These are phyloP conservation scores for Vanessa atalanta DNA, from an alignment of 1,140 invertebrate genomes.

Conservation along the genomic window DNA sequence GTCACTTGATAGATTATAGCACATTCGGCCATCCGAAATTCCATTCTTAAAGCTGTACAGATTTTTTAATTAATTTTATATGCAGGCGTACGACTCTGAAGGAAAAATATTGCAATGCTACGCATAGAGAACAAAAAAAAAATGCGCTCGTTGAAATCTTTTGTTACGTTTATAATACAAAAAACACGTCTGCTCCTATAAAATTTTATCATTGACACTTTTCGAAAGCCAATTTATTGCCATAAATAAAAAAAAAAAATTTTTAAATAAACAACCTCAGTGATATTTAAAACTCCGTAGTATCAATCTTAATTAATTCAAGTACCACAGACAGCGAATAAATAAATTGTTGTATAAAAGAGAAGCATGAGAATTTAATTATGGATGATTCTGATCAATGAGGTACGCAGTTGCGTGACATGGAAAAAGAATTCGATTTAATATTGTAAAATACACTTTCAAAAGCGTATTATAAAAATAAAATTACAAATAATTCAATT, in stretches of 20 bases:
- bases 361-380: constrained; percentile 74
- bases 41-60: too few relatives aligned
- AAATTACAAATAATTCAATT: neutral
- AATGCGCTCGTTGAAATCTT: constrained; percentile 63
- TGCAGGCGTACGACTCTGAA: neutral
- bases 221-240: neutral
- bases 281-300: constrained; percentile 35
- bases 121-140: neutral
- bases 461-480: neutral
- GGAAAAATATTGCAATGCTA: neutral
- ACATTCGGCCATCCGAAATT: too few relatives aligned
- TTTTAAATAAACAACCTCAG: constrained; percentile 40
- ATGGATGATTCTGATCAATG: constrained; percentile 67
- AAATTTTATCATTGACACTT: constrained; percentile 2
- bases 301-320: constrained; percentile 75
- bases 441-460: constrained; percentile 3
- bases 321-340: constrained; percentile 49
- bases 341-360: constrained; percentile 75
- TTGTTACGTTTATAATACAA: constrained; percentile 54
- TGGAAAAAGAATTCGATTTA: constrained; percentile 55
- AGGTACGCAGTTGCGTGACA: constrained; percentile 63
- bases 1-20: too few relatives aligned
- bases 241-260: constrained; percentile 30
- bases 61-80: too few relatives aligned
- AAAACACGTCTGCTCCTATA: constrained; percentile 1